Conservation (phyloP, 2,888 invertebrate genomes). For the Microplitis manilae region DNA sequence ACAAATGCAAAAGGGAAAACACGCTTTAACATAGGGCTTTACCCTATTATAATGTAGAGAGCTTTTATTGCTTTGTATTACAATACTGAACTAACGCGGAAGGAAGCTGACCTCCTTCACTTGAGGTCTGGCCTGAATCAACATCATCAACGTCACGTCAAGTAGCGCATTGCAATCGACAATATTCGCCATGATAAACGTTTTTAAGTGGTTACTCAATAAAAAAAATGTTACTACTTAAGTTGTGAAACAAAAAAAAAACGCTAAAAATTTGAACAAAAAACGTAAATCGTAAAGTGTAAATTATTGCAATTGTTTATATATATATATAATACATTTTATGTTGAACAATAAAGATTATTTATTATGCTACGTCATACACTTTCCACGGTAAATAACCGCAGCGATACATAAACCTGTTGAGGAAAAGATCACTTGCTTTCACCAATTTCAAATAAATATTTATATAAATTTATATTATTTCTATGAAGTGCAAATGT, state of each 20-base stretch:
- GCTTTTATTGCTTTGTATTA: not conserved
- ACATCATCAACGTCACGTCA: slow-evolving; percentile 30
- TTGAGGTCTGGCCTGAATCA: slow-evolving; percentile 40
- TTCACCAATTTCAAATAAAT: slow-evolving; percentile 4
- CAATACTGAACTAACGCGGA: slow-evolving; percentile 23
- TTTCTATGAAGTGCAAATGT: not conserved
- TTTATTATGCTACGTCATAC: slow-evolving; percentile 11
- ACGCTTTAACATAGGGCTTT: not conserved
- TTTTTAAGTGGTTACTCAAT: slow-evolving; percentile 10
- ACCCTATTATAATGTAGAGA: not conserved
- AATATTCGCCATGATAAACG: slow-evolving; percentile 32
- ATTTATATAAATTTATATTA: not conserved
- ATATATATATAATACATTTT: no score
- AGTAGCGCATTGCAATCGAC: slow-evolving; percentile 33
- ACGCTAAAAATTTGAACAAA: not conserved
- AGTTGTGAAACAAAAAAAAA: slow-evolving; percentile 9
- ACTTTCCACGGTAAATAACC: slow-evolving; percentile 29
- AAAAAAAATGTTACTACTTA: slow-evolving; percentile 16
- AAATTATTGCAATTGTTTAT: not conserved
- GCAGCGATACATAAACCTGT: slow-evolving; percentile 1
- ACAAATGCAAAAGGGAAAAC: not conserved
- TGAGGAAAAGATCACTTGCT: slow-evolving; percentile 21
- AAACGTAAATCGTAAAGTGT: not conserved
- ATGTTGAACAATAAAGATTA: slow-evolving; percentile 19
- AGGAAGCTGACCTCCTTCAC: slow-evolving; percentile 44